Base-by-base conservation (phyloP, 1,140 invertebrate genomes). In the Neodiprion pinetum region DNA sequence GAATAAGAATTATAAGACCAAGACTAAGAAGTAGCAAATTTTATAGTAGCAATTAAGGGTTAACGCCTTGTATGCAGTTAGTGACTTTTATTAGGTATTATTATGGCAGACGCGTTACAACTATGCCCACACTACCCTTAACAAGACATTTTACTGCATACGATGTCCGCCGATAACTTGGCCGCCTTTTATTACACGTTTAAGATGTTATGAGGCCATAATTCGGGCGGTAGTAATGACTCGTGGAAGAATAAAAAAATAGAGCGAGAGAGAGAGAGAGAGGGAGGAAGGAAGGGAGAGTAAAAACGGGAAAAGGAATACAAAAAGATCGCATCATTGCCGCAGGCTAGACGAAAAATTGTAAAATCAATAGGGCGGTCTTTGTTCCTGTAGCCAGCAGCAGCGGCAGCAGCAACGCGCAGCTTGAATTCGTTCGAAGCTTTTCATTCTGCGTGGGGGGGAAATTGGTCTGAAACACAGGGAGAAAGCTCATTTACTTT, bases 51-150 rank as follows among this genome's bases (percentile, higher is more conserved):
- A 81, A 81, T 81, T 81, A 81, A 80, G 68, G 71, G 65, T 71
- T 77, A 74, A 71, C 76, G 72, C 80, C 74, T 74, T 71, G 74
- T 74, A 40, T 74, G 75, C 73, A 78, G 80, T 81, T 81, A 79
- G 76, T 73, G 74, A 81, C 78, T 74, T 81, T 81, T 81, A 81
- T 76, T 81, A 74, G 76, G 74, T 69, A 80, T 81, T 79, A 81
- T 80, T 74, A 72, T 69, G 12, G 11, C 67, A 69, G 40, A 69
- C 17, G 21, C 40, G 28, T 40, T 40, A 40, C 28, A 40, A 40
- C 28, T 40, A 40, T 40, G 28, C 67, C 21, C 21, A 69, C 67
- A 12, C 67, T 69, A 21, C 67, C 67, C 67, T 69, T 69, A 69
- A 47, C 67, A 69, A 21, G 67, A 69, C 67, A 69, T 47, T 69